Evolutionary conservation across 2,113 vertebrate genomes (phyloP).

Genomic region (Chloroceryle aenea): DNA sequence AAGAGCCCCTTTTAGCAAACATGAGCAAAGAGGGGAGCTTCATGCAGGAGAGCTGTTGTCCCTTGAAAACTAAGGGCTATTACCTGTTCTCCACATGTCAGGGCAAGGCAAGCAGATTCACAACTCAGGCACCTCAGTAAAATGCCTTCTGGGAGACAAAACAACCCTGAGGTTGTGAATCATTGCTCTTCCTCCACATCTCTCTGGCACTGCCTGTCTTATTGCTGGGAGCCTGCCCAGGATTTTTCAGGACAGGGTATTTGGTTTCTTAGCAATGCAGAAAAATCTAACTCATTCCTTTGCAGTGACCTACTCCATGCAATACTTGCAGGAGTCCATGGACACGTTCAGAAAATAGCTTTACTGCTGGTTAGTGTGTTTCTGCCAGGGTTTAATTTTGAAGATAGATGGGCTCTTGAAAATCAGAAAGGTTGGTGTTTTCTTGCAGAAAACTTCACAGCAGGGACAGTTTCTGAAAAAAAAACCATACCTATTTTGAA

Average conservation of each 20-base stretch:
- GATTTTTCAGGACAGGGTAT: not conserved
- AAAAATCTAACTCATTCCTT: not conserved
- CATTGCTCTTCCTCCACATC: not conserved
- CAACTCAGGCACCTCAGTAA: not conserved
- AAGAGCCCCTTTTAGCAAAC: not conserved
- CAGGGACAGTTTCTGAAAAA: not conserved
- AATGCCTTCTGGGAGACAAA: not conserved
- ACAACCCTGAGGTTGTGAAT: not conserved
- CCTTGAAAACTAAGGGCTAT: not conserved
- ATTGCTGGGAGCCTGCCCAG: not conserved
- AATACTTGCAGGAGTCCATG: not conserved
- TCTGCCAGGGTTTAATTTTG: not conserved
- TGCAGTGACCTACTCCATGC: not conserved
- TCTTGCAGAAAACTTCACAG: not conserved
- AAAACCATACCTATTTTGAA: not conserved
- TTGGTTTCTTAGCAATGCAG: not conserved
- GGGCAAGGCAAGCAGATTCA: not conserved
- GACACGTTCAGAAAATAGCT: not conserved
- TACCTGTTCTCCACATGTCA: accelerated
- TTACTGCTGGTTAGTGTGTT: not conserved
- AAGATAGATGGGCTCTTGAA: not conserved
- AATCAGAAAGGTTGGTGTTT: not conserved
- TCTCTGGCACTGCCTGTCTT: not conserved
- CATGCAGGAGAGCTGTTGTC: not conserved
- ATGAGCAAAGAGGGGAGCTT: not conserved